Evolutionary conservation across 2,888 invertebrate species (phyloP).

Genomic region (Xylocampa areola): DNA sequence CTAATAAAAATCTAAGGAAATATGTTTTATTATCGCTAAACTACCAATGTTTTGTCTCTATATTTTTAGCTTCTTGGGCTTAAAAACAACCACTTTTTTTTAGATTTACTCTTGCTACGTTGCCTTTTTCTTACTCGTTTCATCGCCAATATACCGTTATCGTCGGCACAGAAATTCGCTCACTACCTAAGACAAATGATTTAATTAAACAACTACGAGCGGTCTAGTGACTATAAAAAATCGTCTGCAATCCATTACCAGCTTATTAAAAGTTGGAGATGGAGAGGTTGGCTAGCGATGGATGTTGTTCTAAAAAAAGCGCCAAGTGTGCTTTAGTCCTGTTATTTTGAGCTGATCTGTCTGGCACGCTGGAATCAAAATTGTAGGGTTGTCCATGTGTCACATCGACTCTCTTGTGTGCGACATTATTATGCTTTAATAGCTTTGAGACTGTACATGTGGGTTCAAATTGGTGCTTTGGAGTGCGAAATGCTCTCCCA

Average conservation of each 20-base stretch:
- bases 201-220: conserved; percentile 30
- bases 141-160: conserved; percentile 3
- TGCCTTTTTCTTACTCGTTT: conserved; percentile 9
- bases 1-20: too few species aligned
- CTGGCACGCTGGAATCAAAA: conserved; percentile 56
- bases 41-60: too few species aligned
- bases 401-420: conserved; percentile 45
- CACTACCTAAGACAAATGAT: conserved; percentile 23
- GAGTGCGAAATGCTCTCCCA: neutral
- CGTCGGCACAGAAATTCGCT: conserved; percentile 2
- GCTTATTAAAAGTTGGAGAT: conserved; percentile 64
- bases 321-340: conserved; percentile 41
- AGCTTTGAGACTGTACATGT: conserved; percentile 5
- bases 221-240: conserved; percentile 30
- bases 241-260: conserved; percentile 58
- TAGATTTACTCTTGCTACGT: neutral
- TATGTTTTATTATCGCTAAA: too few species aligned
- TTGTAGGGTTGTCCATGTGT: conserved; percentile 56
- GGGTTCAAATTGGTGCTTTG: neutral
- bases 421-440: conserved; percentile 31
- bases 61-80: too few species aligned
- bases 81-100: too few species aligned
- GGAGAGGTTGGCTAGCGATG: conserved; percentile 39
- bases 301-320: conserved; percentile 57
- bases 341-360: conserved; percentile 64